Percentiles rank a stretch among this genome's conserved stretches.
These are phyloP conservation scores for Drosophila flavopinicola DNA, from an alignment of 2,888 invertebrate species.

Conservation along the genomic window DNA sequence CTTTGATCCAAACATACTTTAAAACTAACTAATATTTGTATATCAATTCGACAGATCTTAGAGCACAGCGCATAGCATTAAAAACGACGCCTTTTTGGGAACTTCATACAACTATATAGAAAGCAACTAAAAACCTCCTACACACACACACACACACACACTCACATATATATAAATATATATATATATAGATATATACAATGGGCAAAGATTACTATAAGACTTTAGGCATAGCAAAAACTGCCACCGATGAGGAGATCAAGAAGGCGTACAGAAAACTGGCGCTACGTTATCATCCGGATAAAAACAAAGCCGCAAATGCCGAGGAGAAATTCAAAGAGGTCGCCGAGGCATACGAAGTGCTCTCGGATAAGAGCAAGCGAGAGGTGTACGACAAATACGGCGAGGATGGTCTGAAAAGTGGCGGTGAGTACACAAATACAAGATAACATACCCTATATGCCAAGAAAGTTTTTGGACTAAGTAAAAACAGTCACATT, in stretches of 20 bases:
- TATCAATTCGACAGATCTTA: slow-evolving; percentile 37
- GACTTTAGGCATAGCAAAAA: slow-evolving; percentile 93
- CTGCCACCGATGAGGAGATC: slow-evolving; percentile 97
- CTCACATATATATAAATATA: slow-evolving; percentile 18
- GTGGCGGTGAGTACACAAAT: slow-evolving; percentile 84
- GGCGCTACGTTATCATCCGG: slow-evolving; percentile 99
- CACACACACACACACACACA: slow-evolving; percentile 16
- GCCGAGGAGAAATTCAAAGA: slow-evolving; percentile 99
- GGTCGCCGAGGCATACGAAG: slow-evolving; percentile 99
- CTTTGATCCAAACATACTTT: not conserved
- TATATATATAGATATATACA: slow-evolving; percentile 30
- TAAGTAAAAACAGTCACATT: no score
- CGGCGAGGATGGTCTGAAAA: slow-evolving; percentile 97
- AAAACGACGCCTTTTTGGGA: slow-evolving; percentile 27
- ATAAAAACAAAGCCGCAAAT: slow-evolving; percentile 97
- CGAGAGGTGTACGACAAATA: slow-evolving; percentile 96
- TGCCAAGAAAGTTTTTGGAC: no score
- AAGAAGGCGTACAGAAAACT: slow-evolving; percentile 98
- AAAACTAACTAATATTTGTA: not conserved
- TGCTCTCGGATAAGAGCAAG: slow-evolving; percentile 97
- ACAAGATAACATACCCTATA: not conserved
- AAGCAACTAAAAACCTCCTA: slow-evolving; percentile 22
- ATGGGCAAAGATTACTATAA: slow-evolving; percentile 99
- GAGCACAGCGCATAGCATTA: slow-evolving; percentile 34
- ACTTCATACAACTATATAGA: slow-evolving; percentile 27